Percentiles rank a stretch among this genome's conserved stretches.
phyloP scores from a whole-genome alignment of 2,113 vertebrate species.

The Zosterops lateralis region DNA sequence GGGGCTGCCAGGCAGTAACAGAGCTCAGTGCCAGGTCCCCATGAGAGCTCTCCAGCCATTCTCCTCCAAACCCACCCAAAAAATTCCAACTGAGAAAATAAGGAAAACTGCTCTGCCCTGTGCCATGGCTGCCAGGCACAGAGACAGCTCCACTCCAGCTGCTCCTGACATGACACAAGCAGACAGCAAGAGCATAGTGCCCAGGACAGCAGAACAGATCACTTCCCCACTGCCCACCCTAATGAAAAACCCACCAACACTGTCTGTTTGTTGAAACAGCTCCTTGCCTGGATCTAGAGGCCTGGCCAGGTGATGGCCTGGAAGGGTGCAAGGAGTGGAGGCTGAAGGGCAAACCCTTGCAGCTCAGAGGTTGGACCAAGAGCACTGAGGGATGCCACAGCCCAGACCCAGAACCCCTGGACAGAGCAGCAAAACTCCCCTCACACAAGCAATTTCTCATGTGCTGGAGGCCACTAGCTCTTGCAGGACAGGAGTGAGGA shows the following conservation, averaged over 20 bases:
- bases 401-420: rapidly evolving
- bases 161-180: rapidly evolving
- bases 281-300: neutral
- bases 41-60: neutral
- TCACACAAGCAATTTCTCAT: rapidly evolving
- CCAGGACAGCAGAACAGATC: neutral
- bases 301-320: neutral
- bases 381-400: neutral
- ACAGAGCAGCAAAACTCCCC: neutral
- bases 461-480: neutral
- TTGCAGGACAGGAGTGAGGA: neutral
- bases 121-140: neutral
- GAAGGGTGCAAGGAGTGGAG: neutral
- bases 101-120: neutral
- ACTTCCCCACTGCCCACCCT: neutral
- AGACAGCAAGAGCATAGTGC: neutral
- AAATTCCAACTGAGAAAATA: neutral
- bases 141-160: neutral
- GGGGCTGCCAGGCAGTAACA: neutral
- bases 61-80: neutral
- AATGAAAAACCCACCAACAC: neutral
- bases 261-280: neutral
- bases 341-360: neutral
- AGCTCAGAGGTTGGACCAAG: rapidly evolving
- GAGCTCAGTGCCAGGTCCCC: neutral